These are phyloP conservation scores for Microcebus griseorufus DNA, from an alignment of 2,113 vertebrate genomes.

Conservation along the genomic window DNA sequence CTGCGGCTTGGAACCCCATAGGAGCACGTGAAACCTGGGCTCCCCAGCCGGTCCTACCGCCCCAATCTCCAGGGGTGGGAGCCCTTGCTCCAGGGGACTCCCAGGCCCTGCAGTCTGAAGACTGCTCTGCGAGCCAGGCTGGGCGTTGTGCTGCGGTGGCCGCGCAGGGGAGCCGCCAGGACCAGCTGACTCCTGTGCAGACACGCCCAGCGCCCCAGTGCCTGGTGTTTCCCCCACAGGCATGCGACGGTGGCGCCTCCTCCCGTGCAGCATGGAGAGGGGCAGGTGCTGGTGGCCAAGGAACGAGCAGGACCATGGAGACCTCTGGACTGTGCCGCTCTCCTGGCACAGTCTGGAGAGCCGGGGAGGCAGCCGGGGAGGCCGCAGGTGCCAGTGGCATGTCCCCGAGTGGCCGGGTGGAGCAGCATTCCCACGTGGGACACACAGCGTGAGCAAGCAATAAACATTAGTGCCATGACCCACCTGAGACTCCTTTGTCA, in stretches of 20 bases:
- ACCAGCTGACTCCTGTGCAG: not conserved
- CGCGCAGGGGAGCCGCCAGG: not conserved
- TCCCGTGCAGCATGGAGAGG: accelerated
- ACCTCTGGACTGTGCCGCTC: accelerated
- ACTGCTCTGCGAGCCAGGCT: not conserved
- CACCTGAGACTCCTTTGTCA: not conserved
- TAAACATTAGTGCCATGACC: no score
- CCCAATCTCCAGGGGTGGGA: not conserved
- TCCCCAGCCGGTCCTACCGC: not conserved
- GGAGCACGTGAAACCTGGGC: not conserved
- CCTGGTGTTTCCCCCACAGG: not conserved
- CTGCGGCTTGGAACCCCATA: no score
- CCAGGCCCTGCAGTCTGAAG: not conserved
- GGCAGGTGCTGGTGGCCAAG: accelerated
- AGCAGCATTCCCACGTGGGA: accelerated
- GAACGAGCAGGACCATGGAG: accelerated
- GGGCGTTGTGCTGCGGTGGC: accelerated
- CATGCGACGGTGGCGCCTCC: not conserved
- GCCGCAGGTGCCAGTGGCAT: accelerated
- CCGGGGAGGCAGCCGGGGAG: no score
- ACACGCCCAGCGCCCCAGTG: accelerated
- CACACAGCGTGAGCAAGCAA: accelerated
- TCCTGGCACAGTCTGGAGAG: not conserved
- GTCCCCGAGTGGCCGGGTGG: accelerated
- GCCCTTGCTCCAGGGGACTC: not conserved